Evolutionary conservation across 1,140 invertebrate species (phyloP).

Genomic region (Monomorium pharaonis): DNA sequence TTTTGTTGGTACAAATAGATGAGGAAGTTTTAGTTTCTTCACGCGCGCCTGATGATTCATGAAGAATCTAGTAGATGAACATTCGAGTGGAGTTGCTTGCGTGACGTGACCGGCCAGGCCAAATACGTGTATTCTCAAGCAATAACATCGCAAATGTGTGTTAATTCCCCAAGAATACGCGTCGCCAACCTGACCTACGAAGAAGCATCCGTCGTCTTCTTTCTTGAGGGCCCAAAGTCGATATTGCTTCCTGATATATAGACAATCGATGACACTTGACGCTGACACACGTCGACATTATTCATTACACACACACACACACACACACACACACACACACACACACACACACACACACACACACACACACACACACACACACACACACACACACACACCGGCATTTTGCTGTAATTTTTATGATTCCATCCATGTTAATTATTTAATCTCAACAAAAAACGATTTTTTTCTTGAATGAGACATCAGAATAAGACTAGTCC

Average conservation of each 20-base stretch:
- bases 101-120: conserved; percentile 80
- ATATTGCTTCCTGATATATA: not conserved
- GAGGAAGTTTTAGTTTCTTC: not conserved
- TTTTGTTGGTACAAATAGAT: not conserved
- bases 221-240: not conserved
- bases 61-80: conserved; percentile 1
- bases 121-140: conserved; percentile 99
- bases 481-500: too few relatives aligned
- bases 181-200: conserved; percentile 90
- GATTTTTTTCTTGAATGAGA: not conserved
- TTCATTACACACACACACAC: not conserved
- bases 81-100: conserved; percentile 12
- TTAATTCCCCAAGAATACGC: conserved; percentile 98
- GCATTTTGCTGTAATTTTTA: not conserved
- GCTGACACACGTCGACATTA: not conserved
- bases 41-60: not conserved
- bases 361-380: too few relatives aligned
- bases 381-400: too few relatives aligned
- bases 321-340: too few relatives aligned
- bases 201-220: conserved; percentile 22
- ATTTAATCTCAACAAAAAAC: not conserved
- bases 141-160: conserved; percentile 97
- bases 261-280: not conserved
- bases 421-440: not conserved
- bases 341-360: too few relatives aligned